Evolutionary conservation across 2,113 vertebrate genomes (phyloP).

Genomic region (Poeciliopsis prolifica): DNA sequence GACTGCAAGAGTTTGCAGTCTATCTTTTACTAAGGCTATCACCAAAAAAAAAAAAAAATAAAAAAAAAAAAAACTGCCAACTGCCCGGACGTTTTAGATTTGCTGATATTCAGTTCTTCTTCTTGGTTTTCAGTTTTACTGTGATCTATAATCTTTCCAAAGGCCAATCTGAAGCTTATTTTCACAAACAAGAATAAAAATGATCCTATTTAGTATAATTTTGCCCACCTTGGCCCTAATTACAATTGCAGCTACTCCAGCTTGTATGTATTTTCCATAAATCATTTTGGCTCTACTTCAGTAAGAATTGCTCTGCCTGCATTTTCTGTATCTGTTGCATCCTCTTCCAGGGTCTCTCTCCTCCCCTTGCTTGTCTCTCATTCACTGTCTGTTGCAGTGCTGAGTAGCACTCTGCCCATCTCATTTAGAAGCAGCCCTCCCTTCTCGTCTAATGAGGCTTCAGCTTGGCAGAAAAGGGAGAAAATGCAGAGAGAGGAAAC

Average conservation of each 20-base stretch:
- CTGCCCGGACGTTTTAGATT: not conserved
- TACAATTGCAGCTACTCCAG: not conserved
- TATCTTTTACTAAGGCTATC: not conserved
- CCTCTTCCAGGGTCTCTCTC: slow-evolving; percentile 14
- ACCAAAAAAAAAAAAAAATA: not conserved
- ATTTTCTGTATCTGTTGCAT: slow-evolving; percentile 10
- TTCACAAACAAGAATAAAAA: not conserved
- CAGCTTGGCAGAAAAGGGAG: slow-evolving; percentile 70
- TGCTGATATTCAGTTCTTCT: slow-evolving; percentile 7
- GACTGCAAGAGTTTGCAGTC: not conserved
- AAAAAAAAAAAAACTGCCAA: not conserved
- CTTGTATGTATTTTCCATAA: not conserved
- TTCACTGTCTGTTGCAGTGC: slow-evolving; percentile 49
- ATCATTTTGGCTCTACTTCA: slow-evolving; percentile 16
- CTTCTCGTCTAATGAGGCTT: slow-evolving; percentile 75
- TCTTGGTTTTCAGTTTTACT: not conserved
- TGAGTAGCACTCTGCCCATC: slow-evolving; percentile 71
- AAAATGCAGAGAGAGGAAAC: slow-evolving; percentile 54
- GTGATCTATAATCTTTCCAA: no score
- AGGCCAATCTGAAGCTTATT: not conserved
- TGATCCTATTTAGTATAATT: not conserved
- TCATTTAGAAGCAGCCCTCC: slow-evolving; percentile 72
- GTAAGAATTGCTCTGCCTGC: slow-evolving; percentile 14
- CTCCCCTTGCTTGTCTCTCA: slow-evolving; percentile 26
- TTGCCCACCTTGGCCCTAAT: slow-evolving; percentile 12